phyloP scores from a whole-genome alignment of 2,113 vertebrate species.

The Scatophagus argus region DNA sequence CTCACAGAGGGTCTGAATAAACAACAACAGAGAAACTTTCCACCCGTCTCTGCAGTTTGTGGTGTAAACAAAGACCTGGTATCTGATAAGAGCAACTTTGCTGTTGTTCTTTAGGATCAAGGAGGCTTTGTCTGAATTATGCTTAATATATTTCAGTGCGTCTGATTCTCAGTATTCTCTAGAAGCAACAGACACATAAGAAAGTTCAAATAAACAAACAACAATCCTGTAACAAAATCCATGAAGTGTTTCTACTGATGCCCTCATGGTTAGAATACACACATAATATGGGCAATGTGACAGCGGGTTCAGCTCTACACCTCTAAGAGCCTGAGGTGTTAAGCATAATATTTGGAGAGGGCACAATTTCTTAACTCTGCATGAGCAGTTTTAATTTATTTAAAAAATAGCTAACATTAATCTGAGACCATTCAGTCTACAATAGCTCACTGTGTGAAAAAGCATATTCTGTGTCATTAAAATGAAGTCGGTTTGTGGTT shows the following conservation, averaged over 20 bases:
- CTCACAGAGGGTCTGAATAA: conserved; percentile 27
- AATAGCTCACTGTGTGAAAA: not conserved
- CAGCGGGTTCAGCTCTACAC: not conserved
- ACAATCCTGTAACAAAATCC: conserved; percentile 2
- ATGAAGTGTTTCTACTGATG: not conserved
- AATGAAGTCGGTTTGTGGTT: not conserved
- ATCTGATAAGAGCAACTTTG: not conserved
- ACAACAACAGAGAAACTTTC: conserved; percentile 52
- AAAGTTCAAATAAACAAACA: conserved; percentile 7
- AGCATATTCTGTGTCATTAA: no score
- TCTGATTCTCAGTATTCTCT: not conserved
- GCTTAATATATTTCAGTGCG: not conserved
- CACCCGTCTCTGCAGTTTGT: conserved; percentile 46
- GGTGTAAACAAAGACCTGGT: conserved; percentile 63
- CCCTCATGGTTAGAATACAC: not conserved
- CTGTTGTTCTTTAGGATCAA: not conserved
- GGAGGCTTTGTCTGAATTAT: conserved; percentile 1
- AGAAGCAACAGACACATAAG: not conserved
- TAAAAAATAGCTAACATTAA: not conserved
- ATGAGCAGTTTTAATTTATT: not conserved
- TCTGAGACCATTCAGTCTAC: not conserved
- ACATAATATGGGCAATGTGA: conserved; percentile 25
- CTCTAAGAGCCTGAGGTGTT: not conserved
- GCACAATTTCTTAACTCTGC: not conserved
- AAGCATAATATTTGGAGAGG: not conserved